Percentiles rank a stretch among this genome's conserved stretches.
Evolutionary conservation across 2,888 invertebrate genomes (phyloP).

Genomic region (Conus canariensis): DNA sequence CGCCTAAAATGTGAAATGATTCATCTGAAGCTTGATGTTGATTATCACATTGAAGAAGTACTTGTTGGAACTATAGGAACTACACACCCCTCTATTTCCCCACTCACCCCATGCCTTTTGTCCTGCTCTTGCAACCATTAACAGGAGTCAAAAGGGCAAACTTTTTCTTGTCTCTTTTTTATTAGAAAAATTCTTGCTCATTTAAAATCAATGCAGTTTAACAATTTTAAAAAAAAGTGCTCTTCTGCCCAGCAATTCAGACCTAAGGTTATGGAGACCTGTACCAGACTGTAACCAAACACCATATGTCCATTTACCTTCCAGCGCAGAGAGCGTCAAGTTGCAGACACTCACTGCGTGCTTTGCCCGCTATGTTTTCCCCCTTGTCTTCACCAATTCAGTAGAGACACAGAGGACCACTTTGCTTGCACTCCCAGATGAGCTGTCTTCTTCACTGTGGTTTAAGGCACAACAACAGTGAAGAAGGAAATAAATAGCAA

Average conservation of each 20-base stretch:
- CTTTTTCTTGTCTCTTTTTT: too few relatives aligned
- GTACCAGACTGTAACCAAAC: not conserved
- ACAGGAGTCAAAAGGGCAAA: too few relatives aligned
- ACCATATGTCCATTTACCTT: constrained; percentile 20
- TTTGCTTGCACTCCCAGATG: not conserved
- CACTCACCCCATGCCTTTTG: too few relatives aligned
- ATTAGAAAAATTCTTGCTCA: too few relatives aligned
- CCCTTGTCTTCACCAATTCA: constrained; percentile 7
- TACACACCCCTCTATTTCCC: too few relatives aligned
- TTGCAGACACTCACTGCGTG: not conserved
- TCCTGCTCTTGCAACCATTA: too few relatives aligned
- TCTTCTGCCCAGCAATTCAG: not conserved
- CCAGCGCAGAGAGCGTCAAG: not conserved
- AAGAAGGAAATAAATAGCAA: constrained; percentile 12
- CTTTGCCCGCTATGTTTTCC: not conserved
- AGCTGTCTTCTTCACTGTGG: constrained; percentile 16
- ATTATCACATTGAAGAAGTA: too few relatives aligned
- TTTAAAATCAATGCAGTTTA: too few relatives aligned
- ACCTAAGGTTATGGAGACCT: constrained; percentile 9
- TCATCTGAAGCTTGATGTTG: too few relatives aligned
- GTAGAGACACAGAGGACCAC: constrained; percentile 1
- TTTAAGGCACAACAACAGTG: constrained; percentile 11
- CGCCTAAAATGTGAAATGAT: too few relatives aligned
- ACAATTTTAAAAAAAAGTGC: too few relatives aligned
- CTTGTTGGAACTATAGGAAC: too few relatives aligned